Evolutionary conservation across 1,140 invertebrate species (phyloP), one percentile per base, ranked within the genome.

Genomic region (Olivierus martensii): DNA sequence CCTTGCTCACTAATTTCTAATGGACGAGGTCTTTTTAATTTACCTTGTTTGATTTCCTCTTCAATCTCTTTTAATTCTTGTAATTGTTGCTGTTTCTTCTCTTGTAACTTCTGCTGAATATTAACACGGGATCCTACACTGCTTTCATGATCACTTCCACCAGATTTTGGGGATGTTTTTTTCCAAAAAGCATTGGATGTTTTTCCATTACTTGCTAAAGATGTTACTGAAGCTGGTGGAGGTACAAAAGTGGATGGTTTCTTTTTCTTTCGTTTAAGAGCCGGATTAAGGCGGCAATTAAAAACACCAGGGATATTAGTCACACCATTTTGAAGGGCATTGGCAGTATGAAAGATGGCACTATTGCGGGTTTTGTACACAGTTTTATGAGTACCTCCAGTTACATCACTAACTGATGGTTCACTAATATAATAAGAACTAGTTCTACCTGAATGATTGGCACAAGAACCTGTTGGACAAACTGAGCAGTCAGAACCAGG

Each of bases 41-140:
- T 86, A 0, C 83, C 83, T 61, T 86, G 82, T 63, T 84, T 85
- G n/a, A 89, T 88, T 59, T 70, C 68, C 62, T 88, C 84, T 59
- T 87, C 85, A 7, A 83, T 81, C 45, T 77, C 73, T 51, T 81
- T 73, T 11, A 90, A 64, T 65, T 90, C 85, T 0, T 84, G 81
- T 3, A 90, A 67, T 59, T 90, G 86, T 59, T 89, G 86, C 61
- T 86, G 83, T 57, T 87, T 87, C 66, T 90, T 90, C 64, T 88
- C 84, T 62, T 86, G 80, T 1, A 90, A 67, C 63, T 90, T 90
- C 59, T 87, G 83, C 58, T 86, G 81, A 56, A 90, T 89, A 59
- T 88, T 85, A 2, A 87, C 81, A 14, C 81, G 72, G 2, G 82
- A 85, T 1, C 82, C 79, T 2, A 82, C 77, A 58, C 79, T 79